These are phyloP conservation scores for Melinopterus prodromus DNA, from an alignment of 2,888 invertebrate genomes.

Conservation along the genomic window DNA sequence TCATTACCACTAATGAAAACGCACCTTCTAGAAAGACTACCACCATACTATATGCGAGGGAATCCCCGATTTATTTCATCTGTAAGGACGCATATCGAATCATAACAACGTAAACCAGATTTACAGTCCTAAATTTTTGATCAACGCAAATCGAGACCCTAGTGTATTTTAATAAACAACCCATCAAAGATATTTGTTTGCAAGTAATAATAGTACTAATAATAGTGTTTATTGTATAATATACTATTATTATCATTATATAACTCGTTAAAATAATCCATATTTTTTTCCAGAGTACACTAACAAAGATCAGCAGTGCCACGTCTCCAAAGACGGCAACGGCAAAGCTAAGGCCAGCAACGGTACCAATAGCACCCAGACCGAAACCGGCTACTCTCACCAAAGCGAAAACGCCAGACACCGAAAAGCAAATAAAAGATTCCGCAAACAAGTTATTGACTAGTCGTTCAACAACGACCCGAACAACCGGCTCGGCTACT, in stretches of 20 bases:
- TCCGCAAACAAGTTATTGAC: constrained; percentile 73
- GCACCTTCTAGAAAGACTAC: too few species aligned
- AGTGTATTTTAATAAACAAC: too few species aligned
- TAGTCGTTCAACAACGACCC: constrained; percentile 49
- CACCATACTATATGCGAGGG: too few species aligned
- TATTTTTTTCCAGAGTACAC: constrained; percentile 38
- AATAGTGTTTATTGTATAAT: neutral
- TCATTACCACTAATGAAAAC: too few species aligned
- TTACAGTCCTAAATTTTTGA: too few species aligned
- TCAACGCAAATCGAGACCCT: too few species aligned
- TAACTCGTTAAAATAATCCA: neutral
- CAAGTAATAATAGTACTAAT: neutral
- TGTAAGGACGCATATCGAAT: too few species aligned
- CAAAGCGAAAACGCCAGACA: constrained; percentile 51
- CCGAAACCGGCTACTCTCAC: constrained; percentile 46
- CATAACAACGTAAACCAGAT: too few species aligned
- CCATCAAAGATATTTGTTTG: too few species aligned
- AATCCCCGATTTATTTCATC: too few species aligned
- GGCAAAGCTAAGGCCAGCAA: constrained; percentile 35
- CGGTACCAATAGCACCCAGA: constrained; percentile 41
- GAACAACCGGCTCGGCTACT: constrained; percentile 45
- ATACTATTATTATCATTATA: neutral
- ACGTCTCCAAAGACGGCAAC: constrained; percentile 39
- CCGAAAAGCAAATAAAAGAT: constrained; percentile 72
- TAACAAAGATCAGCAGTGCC: constrained; percentile 35